phyloP scores from a whole-genome alignment of 2,888 invertebrate genomes.

The Spilarctia lutea region DNA sequence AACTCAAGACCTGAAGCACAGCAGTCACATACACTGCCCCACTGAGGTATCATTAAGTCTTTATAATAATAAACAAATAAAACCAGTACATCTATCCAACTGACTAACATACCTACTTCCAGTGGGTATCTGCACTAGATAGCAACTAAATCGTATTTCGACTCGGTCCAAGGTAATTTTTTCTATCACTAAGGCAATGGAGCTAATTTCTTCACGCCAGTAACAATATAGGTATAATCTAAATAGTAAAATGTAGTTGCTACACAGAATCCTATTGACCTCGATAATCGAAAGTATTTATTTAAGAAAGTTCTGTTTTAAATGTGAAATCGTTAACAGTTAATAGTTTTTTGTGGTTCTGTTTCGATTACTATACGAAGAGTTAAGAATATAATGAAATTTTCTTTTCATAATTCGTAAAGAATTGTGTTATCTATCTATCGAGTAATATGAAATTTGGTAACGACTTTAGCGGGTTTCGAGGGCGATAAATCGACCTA shows the following conservation, averaged over 20 bases:
- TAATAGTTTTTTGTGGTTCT: constrained; percentile 4
- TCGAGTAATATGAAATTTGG: no score
- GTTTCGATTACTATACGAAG: background rate
- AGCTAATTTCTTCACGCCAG: constrained; percentile 7
- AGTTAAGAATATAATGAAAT: background rate
- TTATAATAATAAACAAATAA: background rate
- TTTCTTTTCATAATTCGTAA: background rate
- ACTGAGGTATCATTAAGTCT: background rate
- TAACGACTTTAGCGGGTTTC: no score
- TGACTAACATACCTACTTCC: background rate
- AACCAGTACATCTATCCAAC: background rate
- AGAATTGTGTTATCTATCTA: no score
- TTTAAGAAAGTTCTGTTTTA: constrained; percentile 48
- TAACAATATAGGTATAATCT: constrained; percentile 36
- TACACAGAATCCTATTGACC: constrained; percentile 46
- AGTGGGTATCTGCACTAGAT: background rate
- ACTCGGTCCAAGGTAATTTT: constrained; percentile 2
- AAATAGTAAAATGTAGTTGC: constrained; percentile 34
- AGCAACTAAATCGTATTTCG: background rate
- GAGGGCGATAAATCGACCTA: no score
- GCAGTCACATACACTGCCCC: no score
- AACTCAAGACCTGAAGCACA: no score
- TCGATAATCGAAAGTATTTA: constrained; percentile 47
- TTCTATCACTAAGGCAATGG: background rate
- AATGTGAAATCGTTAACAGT: constrained; percentile 39